Conservation (phyloP, 1,140 invertebrate genomes). For the Lepidurus apus region DNA sequence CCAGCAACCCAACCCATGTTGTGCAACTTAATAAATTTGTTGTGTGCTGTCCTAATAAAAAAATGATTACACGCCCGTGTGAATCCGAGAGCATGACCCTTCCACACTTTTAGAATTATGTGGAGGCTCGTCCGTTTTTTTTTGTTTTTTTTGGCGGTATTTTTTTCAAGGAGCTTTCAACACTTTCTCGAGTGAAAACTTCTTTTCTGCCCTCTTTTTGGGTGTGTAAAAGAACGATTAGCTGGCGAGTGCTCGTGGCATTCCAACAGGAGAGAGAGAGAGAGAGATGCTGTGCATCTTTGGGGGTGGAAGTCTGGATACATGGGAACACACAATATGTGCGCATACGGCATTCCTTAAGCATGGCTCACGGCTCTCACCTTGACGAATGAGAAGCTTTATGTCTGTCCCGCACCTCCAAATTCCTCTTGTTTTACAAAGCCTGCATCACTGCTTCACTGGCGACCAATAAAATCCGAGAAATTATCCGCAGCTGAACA, state of each 20-base stretch:
- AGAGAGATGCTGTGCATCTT: neutral
- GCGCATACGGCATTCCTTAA: slow-evolving; percentile 2
- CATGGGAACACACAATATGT: slow-evolving; percentile 17
- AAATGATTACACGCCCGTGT: too few relatives aligned
- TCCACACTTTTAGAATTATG: too few relatives aligned
- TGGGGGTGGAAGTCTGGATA: neutral
- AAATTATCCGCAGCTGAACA: neutral
- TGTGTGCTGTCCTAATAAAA: too few relatives aligned
- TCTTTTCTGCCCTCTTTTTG: neutral
- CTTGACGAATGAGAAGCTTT: neutral
- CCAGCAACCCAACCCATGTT: neutral
- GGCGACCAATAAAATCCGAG: neutral
- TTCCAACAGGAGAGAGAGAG: neutral
- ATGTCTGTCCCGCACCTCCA: neutral
- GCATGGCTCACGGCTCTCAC: slow-evolving; percentile 16
- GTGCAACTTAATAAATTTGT: neutral
- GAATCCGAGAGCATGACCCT: too few relatives aligned
- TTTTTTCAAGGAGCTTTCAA: neutral
- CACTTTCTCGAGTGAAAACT: neutral
- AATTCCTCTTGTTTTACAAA: neutral
- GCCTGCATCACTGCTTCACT: neutral
- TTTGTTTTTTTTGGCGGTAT: neutral
- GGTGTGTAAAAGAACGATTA: slow-evolving; percentile 1
- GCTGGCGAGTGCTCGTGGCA: slow-evolving; percentile 16
- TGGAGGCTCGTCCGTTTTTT: neutral